Conservation (phyloP, 2,797 vertebrate genomes). For the Rallus crepitans region DNA sequence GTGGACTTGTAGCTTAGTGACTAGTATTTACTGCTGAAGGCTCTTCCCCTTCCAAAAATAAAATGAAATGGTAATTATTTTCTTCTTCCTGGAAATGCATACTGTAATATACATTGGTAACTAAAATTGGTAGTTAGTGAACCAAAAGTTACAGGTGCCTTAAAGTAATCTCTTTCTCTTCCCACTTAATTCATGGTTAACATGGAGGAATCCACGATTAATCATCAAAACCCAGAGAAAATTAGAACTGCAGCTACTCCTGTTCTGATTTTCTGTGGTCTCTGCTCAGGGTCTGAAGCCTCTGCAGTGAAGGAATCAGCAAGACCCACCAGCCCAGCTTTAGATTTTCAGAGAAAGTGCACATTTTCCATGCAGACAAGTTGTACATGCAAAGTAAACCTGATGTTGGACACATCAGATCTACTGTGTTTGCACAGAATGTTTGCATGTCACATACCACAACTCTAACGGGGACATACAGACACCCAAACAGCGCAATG, state of each 20-base stretch:
- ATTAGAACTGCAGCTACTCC: neutral
- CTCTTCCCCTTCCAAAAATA: neutral
- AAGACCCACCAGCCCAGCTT: neutral
- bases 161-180: neutral
- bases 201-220: neutral
- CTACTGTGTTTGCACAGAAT: neutral
- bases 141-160: neutral
- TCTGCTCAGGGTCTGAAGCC: neutral
- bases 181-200: neutral
- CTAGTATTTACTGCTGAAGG: neutral
- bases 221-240: neutral
- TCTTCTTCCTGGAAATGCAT: neutral
- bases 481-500: neutral
- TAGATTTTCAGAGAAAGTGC: neutral
- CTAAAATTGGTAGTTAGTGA: neutral
- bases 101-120: neutral
- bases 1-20: neutral
- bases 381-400: neutral
- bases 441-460: conserved; percentile 9
- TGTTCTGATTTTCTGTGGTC: fast-evolving
- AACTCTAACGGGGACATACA: neutral
- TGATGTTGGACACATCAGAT: neutral
- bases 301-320: neutral
- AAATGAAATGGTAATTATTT: neutral
- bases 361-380: neutral